Evolutionary conservation across 2,797 vertebrate species (phyloP).

Genomic region (Thunnus albacares): DNA sequence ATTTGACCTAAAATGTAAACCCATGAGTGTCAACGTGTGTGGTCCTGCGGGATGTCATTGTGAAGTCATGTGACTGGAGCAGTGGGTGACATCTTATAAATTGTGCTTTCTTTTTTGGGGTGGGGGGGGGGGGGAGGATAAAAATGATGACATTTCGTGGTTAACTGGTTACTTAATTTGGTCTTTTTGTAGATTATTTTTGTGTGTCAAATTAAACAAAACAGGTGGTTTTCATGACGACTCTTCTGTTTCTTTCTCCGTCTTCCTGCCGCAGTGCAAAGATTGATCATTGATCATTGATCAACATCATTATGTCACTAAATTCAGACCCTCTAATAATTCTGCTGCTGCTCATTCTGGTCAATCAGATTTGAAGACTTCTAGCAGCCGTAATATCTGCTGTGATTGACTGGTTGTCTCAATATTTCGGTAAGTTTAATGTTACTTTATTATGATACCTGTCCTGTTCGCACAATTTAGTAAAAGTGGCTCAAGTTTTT

Average conservation of each 20-base stretch:
- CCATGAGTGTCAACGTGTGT: slow-evolving; percentile 62
- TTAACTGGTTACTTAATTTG: slow-evolving; percentile 80
- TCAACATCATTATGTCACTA: too few species aligned
- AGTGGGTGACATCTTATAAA: slow-evolving; percentile 74
- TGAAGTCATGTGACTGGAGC: slow-evolving; percentile 78
- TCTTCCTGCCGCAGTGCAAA: not conserved
- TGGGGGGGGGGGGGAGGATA: slow-evolving; percentile 34
- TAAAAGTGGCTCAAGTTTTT: too few species aligned
- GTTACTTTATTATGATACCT: too few species aligned
- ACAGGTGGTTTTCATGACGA: slow-evolving; percentile 80
- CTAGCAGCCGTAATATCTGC: too few species aligned
- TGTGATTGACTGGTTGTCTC: too few species aligned
- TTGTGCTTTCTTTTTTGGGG: slow-evolving; percentile 60
- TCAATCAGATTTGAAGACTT: too few species aligned
- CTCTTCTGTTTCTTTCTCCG: slow-evolving; percentile 2
- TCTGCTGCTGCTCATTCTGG: too few species aligned
- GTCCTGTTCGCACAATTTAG: too few species aligned
- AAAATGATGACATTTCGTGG: slow-evolving; percentile 71
- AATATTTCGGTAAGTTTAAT: too few species aligned
- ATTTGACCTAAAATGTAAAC: slow-evolving; percentile 49
- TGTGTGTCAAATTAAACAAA: slow-evolving; percentile 86
- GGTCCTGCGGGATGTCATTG: slow-evolving; percentile 65
- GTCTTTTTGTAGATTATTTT: slow-evolving; percentile 87
- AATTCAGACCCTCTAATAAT: too few species aligned
- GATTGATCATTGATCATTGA: too few species aligned